Percentiles rank a stretch among this genome's conserved stretches.
Conservation (phyloP, 2,797 vertebrate genomes). For the Leptatherina wallacei region DNA sequence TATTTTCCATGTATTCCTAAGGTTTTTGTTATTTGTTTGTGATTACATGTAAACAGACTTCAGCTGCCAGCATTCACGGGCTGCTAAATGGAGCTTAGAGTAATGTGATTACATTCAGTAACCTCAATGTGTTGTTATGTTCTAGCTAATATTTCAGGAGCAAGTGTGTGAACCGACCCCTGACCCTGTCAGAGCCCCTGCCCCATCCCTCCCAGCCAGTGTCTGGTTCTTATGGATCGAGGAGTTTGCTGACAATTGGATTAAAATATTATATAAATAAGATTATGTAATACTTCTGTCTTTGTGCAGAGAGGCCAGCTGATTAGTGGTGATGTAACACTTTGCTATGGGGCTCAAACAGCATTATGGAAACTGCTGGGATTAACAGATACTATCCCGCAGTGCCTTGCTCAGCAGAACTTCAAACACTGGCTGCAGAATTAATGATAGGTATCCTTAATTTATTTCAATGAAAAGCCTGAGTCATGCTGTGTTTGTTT, state of each 20-base stretch:
- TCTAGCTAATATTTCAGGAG: not conserved
- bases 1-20: too few relatives aligned
- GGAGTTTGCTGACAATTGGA: conserved; percentile 33
- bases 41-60: not conserved
- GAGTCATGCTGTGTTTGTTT: not conserved
- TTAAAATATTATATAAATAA: conserved; percentile 58
- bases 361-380: conserved; percentile 1
- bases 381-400: not conserved
- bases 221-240: not conserved
- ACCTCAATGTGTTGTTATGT: not conserved
- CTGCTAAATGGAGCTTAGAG: not conserved
- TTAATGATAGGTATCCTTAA: not conserved
- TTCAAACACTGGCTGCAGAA: not conserved
- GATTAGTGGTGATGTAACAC: conserved; percentile 26
- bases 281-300: conserved; percentile 35
- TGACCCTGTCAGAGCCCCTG: not conserved
- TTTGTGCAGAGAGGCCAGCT: conserved; percentile 28
- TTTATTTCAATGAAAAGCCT: not conserved
- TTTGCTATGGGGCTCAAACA: not conserved
- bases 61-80: not conserved
- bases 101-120: not conserved
- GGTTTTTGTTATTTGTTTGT: not conserved
- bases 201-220: too few relatives aligned
- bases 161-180: not conserved
- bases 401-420: conserved; percentile 35